Evolutionary conservation across 1,140 invertebrate genomes (phyloP).

Genomic region (Pectinophora gossypiella): DNA sequence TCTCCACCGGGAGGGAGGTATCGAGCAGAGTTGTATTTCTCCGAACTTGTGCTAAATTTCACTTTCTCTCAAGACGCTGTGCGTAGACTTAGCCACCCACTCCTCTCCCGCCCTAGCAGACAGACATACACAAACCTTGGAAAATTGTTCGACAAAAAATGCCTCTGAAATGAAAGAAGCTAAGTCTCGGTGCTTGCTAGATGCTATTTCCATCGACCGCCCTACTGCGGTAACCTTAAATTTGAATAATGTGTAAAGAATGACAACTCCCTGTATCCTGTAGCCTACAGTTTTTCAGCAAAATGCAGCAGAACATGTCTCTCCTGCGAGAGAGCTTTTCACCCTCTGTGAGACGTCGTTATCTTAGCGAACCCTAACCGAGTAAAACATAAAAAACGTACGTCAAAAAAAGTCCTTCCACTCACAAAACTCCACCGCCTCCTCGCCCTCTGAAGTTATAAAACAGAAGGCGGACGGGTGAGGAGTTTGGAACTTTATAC

Average conservation of each 20-base stretch:
- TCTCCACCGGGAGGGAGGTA: conserved; percentile 38
- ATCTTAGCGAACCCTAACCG: conserved; percentile 68
- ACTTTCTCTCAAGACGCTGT: conserved; percentile 72
- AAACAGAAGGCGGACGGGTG: conserved; percentile 49
- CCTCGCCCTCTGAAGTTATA: conserved; percentile 67
- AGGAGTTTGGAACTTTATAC: conserved; percentile 43
- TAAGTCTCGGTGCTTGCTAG: not conserved
- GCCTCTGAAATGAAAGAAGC: conserved; percentile 3
- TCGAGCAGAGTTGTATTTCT: conserved; percentile 62
- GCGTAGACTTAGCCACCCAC: conserved; percentile 67
- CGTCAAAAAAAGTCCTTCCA: conserved; percentile 72
- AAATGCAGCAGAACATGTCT: conserved; percentile 18
- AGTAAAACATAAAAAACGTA: conserved; percentile 74
- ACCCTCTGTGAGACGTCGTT: conserved; percentile 62
- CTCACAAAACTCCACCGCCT: conserved; percentile 65
- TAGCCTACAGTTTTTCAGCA: not conserved
- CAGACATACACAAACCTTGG: conserved; percentile 44
- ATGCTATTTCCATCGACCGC: not conserved
- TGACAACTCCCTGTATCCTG: not conserved
- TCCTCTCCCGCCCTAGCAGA: conserved; percentile 34
- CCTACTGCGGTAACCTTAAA: not conserved
- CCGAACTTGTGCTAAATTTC: conserved; percentile 74
- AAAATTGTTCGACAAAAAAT: conserved; percentile 31
- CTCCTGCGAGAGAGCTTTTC: conserved; percentile 41
- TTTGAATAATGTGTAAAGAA: not conserved